These are phyloP conservation scores for Monomorium pharaonis DNA, from an alignment of 1,140 invertebrate genomes.

Conservation along the genomic window DNA sequence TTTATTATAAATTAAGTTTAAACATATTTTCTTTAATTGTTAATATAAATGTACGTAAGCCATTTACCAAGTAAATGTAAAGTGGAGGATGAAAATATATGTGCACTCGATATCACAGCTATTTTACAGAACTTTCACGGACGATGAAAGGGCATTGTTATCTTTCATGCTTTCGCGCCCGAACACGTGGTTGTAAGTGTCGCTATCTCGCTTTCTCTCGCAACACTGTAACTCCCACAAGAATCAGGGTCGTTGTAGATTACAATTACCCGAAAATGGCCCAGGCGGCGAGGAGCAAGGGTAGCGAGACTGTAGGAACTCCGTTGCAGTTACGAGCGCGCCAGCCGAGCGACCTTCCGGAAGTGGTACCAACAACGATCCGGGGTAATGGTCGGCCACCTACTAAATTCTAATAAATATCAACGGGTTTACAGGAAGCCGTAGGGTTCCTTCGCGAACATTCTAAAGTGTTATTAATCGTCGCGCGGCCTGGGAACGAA, in stretches of 20 bases:
- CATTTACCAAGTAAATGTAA: too few relatives aligned
- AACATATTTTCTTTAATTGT: background rate
- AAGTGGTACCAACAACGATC: slow-evolving; percentile 35
- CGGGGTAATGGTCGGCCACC: slow-evolving; percentile 56
- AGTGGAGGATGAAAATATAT: background rate
- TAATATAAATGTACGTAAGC: background rate
- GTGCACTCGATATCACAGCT: background rate
- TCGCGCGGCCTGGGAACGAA: background rate
- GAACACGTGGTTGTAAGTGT: background rate
- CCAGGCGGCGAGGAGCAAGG: background rate
- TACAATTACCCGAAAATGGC: slow-evolving; percentile 72
- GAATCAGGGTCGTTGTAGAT: slow-evolving; percentile 58
- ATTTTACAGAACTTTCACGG: background rate
- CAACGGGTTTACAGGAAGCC: slow-evolving; percentile 51
- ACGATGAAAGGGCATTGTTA: background rate
- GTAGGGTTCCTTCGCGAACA: slow-evolving; percentile 51
- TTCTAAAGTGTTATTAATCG: slow-evolving; percentile 73
- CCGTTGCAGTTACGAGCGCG: slow-evolving; percentile 63
- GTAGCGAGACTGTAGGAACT: slow-evolving; percentile 55
- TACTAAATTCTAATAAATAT: slow-evolving; percentile 74
- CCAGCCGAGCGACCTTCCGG: slow-evolving; percentile 43
- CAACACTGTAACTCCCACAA: slow-evolving; percentile 58
- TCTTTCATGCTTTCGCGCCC: slow-evolving; percentile 9
- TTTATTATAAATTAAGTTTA: too few relatives aligned
- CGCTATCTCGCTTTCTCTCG: background rate